phyloP scores from a whole-genome alignment of 2,888 invertebrate species.

The Anthoptus insignis region DNA sequence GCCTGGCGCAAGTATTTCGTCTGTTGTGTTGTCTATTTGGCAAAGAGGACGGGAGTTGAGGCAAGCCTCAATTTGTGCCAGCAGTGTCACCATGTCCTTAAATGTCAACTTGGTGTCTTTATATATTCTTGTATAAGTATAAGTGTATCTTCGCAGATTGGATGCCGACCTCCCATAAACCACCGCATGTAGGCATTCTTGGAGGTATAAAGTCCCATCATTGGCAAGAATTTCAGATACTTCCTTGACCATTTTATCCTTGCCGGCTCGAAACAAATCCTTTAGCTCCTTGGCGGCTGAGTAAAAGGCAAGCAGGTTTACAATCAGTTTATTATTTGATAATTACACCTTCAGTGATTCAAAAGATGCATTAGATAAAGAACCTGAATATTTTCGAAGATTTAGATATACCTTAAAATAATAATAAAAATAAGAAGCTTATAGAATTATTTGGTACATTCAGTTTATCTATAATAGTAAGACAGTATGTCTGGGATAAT shows the following conservation, averaged over 20 bases:
- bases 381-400: too few species aligned
- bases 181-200: constrained; percentile 44
- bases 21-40: constrained; percentile 27
- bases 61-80: constrained; percentile 46
- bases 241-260: constrained; percentile 21
- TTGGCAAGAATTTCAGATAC: constrained; percentile 38
- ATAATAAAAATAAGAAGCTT: too few species aligned
- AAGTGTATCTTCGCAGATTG: constrained; percentile 46
- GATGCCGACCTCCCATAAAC: constrained; percentile 49
- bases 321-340: too few species aligned
- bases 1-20: background rate
- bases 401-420: too few species aligned
- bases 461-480: too few species aligned
- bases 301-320: too few species aligned
- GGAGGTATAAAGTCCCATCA: constrained; percentile 41
- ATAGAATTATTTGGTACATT: too few species aligned
- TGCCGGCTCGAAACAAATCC: constrained; percentile 22
- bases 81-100: constrained; percentile 44
- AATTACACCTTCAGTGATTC: too few species aligned
- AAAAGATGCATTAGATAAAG: too few species aligned
- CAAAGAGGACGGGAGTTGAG: constrained; percentile 46
- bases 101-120: constrained; percentile 42
- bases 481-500: too few species aligned
- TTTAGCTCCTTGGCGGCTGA: constrained; percentile 39
- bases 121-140: constrained; percentile 41